Conservation (phyloP, 2,888 invertebrate species). For the Lepetodrilus schrolli region DNA sequence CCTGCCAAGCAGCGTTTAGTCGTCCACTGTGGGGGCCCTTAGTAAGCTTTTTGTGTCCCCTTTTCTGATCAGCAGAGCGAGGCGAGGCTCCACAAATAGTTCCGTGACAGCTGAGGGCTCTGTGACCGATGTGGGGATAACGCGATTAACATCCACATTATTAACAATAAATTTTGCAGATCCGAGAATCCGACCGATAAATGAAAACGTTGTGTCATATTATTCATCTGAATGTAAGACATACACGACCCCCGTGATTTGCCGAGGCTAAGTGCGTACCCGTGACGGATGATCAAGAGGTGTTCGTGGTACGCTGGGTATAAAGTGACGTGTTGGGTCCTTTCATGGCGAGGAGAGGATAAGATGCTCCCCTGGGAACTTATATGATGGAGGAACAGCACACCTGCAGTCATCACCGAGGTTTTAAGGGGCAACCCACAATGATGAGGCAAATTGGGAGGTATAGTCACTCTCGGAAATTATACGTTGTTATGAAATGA, state of each 20-base stretch:
- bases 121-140: background rate
- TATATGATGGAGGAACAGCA: no score
- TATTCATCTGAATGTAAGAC: background rate
- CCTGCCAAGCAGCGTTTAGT: background rate
- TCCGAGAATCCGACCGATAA: background rate
- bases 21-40: background rate
- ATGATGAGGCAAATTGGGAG: slow-evolving; percentile 9
- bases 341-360: background rate
- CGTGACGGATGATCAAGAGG: no score
- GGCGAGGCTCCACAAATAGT: background rate
- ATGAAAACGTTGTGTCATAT: slow-evolving; percentile 15
- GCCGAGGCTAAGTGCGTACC: background rate
- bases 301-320: background rate
- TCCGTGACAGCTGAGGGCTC: background rate
- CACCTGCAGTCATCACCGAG: no score
- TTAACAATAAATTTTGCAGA: slow-evolving; percentile 8
- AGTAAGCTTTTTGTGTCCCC: background rate
- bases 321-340: background rate
- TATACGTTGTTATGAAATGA: background rate
- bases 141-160: slow-evolving; percentile 9
- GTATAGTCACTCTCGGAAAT: background rate
- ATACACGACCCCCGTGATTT: background rate
- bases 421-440: no score
- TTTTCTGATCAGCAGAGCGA: background rate
- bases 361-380: no score